Conservation (phyloP, 2,113 vertebrate genomes). For the Pelvicachromis taeniatus region DNA sequence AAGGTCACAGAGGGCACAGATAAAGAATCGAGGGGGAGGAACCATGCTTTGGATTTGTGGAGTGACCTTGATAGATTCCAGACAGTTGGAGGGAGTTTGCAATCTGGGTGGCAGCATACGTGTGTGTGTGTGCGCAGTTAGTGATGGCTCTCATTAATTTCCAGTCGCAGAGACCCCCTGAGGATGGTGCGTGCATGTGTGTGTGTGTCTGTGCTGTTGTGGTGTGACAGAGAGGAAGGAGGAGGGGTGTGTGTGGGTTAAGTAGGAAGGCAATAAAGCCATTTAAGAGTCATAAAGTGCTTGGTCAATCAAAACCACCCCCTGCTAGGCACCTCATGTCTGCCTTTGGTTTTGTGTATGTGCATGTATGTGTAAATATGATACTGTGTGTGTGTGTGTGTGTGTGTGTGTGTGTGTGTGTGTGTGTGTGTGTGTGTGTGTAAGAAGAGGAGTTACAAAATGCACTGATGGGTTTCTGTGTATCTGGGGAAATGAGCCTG, state of each 20-base stretch:
- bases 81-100: slow-evolving; percentile 9
- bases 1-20: slow-evolving; percentile 15
- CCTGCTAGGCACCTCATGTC: slow-evolving; percentile 28
- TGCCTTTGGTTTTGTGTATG: background rate
- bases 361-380: background rate
- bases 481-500: background rate
- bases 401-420: background rate
- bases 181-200: background rate
- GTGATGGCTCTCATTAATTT: slow-evolving; percentile 46
- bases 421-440: background rate
- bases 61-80: slow-evolving; percentile 40
- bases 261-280: slow-evolving; percentile 27
- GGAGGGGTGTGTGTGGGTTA: slow-evolving; percentile 3
- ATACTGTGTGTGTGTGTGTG: background rate
- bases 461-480: background rate
- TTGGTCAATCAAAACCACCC: slow-evolving; percentile 47
- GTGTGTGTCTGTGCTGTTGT: background rate
- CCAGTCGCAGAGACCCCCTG: background rate
- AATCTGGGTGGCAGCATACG: background rate
- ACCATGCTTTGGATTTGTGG: background rate
- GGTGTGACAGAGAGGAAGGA: background rate
- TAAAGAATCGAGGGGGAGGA: background rate
- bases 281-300: slow-evolving; percentile 49
- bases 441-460: background rate
- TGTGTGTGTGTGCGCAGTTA: background rate